Evolutionary conservation across 1,140 invertebrate genomes (phyloP).

Genomic region (Papilio polyxenes): DNA sequence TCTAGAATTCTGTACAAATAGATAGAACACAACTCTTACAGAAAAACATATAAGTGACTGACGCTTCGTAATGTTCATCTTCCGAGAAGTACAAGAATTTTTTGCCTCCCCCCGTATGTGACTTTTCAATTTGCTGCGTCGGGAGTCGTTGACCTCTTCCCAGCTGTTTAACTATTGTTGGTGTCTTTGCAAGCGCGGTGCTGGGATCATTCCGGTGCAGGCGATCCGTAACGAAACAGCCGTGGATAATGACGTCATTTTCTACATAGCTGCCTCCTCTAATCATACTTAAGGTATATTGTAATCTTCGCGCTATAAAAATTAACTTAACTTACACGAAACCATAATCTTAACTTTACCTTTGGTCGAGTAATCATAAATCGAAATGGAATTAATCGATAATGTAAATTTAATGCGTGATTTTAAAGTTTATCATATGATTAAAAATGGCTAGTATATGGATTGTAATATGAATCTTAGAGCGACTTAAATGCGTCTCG

Average conservation of each 20-base stretch:
- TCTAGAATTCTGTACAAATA: background rate
- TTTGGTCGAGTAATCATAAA: background rate
- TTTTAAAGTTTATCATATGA: background rate
- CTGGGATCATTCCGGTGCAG: constrained; percentile 70
- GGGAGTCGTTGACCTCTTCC: constrained; percentile 71
- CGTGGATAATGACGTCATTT: constrained; percentile 75
- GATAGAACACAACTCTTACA: background rate
- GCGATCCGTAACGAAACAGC: constrained; percentile 74
- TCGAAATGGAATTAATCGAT: background rate
- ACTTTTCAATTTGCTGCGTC: constrained; percentile 76
- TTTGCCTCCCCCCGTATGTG: constrained; percentile 67
- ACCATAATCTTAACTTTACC: background rate
- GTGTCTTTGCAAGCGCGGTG: constrained; percentile 57
- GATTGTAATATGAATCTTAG: constrained; percentile 10
- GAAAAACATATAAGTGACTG: background rate
- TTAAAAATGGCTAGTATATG: background rate
- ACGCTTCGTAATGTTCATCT: constrained; percentile 35
- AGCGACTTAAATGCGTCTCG: constrained; percentile 40
- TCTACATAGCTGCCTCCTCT: constrained; percentile 60
- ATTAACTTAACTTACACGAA: background rate
- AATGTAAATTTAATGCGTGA: background rate
- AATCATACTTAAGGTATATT: constrained; percentile 51
- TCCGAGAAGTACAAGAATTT: constrained; percentile 68
- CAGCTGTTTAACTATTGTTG: constrained; percentile 77
- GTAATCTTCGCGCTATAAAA: constrained; percentile 37